These are phyloP conservation scores for Aulostomus chinensis DNA, from an alignment of 2,797 vertebrate genomes.

Conservation along the genomic window DNA sequence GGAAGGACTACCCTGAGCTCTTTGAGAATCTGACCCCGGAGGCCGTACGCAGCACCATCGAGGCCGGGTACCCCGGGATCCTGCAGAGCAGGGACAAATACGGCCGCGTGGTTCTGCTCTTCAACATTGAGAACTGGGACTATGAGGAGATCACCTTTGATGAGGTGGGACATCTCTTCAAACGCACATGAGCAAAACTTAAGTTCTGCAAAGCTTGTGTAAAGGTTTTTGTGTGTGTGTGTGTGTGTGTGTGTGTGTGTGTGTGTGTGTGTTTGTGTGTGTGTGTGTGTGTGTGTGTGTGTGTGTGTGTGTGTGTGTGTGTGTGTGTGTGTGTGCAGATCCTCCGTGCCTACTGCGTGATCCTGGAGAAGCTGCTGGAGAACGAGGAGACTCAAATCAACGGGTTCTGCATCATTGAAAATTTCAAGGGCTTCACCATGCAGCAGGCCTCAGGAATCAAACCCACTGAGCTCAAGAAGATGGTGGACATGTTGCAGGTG, in stretches of 20 bases:
- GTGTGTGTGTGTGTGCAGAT: constrained; percentile 83
- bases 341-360: constrained; percentile 95
- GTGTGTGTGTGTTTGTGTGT: too few species aligned
- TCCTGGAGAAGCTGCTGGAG: constrained; percentile 95
- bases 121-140: constrained; percentile 99
- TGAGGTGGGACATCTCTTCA: constrained; percentile 82
- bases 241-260: too few species aligned
- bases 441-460: constrained; percentile 96
- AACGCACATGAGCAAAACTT: too few species aligned
- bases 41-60: constrained; percentile 94
- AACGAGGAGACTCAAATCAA: constrained; percentile 99
- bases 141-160: constrained; percentile 98
- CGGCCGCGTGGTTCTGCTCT: constrained; percentile 94
- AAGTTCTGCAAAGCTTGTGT: too few species aligned
- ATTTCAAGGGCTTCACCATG: constrained; percentile 98
- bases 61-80: constrained; percentile 95
- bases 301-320: too few species aligned
- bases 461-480: constrained; percentile 95
- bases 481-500: constrained; percentile 99
- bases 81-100: constrained; percentile 91
- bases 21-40: constrained; percentile 92
- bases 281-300: too few species aligned
- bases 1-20: constrained; percentile 95
- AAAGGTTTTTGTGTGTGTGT: too few species aligned
- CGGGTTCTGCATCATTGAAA: constrained; percentile 97